Conservation (phyloP, 23 tunicate species). For the Styela clava region DNA sequence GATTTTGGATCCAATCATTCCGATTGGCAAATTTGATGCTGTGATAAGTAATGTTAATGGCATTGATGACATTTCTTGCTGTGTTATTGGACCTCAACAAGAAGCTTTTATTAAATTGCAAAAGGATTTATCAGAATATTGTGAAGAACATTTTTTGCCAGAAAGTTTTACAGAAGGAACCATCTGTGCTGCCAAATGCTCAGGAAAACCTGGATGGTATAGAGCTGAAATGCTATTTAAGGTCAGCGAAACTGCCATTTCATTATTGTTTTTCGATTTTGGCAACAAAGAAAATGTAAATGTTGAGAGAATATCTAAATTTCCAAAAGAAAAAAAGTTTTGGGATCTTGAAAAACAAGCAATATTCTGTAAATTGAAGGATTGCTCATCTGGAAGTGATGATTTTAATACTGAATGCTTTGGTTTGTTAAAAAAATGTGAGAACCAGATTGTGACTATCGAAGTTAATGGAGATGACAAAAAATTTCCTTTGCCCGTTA, state of each 20-base stretch:
- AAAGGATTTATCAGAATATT: background rate
- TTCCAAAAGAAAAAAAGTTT: background rate
- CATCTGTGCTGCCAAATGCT: background rate
- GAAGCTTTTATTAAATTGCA: background rate
- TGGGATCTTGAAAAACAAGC: slow-evolving; percentile 10
- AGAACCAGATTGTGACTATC: background rate
- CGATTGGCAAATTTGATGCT: slow-evolving; percentile 11
- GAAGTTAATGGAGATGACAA: background rate
- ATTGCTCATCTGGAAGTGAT: background rate
- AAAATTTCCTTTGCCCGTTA: background rate
- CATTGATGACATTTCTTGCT: background rate
- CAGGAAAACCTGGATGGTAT: background rate
- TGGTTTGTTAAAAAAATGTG: slow-evolving; percentile 7
- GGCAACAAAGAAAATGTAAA: background rate
- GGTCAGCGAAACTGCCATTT: background rate
- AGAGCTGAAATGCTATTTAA: background rate
- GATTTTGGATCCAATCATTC: background rate
- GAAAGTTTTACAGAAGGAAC: background rate
- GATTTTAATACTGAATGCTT: slow-evolving; percentile 4
- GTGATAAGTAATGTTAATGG: slow-evolving; percentile 2
- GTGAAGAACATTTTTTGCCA: background rate
- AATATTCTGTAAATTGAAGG: slow-evolving; percentile 6
- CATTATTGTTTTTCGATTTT: background rate
- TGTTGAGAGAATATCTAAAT: background rate
- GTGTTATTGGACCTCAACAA: background rate